A percentile compares a stretch with the other conserved stretches of the same genome.
Conservation (phyloP, 2,888 invertebrate genomes). For the Agriopis aurantiaria region DNA sequence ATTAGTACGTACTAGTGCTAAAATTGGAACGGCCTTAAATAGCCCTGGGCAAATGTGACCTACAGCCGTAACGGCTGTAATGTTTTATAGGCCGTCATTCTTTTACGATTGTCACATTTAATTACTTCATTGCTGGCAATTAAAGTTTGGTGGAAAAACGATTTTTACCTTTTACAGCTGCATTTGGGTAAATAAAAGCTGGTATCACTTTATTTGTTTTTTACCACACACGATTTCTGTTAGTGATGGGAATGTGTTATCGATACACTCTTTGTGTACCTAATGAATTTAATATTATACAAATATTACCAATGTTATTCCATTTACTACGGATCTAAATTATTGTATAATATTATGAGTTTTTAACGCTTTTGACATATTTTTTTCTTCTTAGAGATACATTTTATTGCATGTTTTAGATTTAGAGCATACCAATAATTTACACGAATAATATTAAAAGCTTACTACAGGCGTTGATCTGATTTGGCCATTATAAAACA, state of each 20-base stretch:
- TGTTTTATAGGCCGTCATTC: conserved; percentile 78
- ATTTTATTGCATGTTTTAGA: too few species aligned
- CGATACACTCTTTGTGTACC: not conserved
- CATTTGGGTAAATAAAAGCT: conserved; percentile 84
- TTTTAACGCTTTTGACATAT: too few species aligned
- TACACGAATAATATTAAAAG: too few species aligned
- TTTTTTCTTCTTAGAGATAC: too few species aligned
- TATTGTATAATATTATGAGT: not conserved
- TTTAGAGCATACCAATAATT: too few species aligned
- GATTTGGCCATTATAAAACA: too few species aligned
- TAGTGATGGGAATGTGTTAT: conserved; percentile 63
- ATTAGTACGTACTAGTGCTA: not conserved
- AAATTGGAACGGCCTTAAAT: conserved; percentile 23
- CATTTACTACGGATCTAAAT: not conserved
- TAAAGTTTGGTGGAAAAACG: conserved; percentile 81
- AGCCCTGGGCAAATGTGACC: conserved; percentile 58
- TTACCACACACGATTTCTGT: conserved; percentile 81
- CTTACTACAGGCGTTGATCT: too few species aligned
- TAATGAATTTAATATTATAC: not conserved
- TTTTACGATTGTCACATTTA: conserved; percentile 86
- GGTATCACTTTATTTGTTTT: conserved; percentile 75
- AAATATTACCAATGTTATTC: not conserved
- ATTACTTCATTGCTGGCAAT: conserved; percentile 85
- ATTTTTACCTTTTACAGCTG: conserved; percentile 80
- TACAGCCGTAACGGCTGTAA: conserved; percentile 70